These are phyloP conservation scores for Bolborhynchus lineola DNA, from an alignment of 2,113 vertebrate genomes.

Conservation along the genomic window DNA sequence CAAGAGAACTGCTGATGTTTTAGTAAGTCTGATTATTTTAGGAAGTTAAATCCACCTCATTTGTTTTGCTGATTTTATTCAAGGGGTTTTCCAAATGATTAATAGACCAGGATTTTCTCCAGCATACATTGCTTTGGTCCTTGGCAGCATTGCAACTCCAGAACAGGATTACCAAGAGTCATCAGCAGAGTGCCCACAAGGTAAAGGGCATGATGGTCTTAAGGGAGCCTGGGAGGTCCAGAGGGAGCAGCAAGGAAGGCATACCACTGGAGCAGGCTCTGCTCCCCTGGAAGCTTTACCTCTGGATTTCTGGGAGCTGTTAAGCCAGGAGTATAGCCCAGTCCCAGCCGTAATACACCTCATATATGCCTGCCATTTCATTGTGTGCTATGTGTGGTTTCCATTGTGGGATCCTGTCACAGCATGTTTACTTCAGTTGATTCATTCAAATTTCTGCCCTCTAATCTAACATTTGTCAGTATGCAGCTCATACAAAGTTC, in stretches of 20 bases:
- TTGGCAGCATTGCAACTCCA: neutral
- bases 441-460: neutral
- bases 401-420: neutral
- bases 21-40: neutral
- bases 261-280: neutral
- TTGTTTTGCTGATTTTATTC: neutral
- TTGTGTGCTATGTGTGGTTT: neutral
- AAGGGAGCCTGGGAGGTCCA: neutral
- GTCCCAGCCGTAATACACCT: neutral
- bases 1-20: neutral
- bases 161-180: neutral
- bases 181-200: neutral
- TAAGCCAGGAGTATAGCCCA: neutral
- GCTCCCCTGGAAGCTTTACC: neutral
- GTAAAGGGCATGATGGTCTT: accelerated
- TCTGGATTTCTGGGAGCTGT: neutral
- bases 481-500: neutral
- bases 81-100: neutral
- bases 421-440: neutral
- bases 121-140: neutral
- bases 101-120: neutral
- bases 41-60: neutral
- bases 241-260: neutral
- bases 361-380: neutral
- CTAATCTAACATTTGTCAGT: slow-evolving; percentile 22